phyloP scores from a whole-genome alignment of 64 coral and sea anemone genomes.

The Orbicella faveolata region DNA sequence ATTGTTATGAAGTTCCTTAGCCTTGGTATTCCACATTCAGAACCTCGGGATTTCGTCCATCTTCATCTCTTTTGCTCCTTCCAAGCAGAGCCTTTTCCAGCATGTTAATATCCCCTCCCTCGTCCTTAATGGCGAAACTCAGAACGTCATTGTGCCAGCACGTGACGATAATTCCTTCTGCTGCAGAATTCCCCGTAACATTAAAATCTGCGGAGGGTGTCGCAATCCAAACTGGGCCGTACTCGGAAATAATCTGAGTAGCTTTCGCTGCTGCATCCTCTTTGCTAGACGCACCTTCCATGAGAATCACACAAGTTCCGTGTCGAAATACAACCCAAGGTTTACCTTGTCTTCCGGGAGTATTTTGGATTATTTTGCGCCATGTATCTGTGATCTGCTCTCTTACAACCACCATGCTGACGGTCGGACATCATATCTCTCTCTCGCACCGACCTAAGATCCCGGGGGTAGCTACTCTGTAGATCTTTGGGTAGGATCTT shows the following conservation, averaged over 20 bases:
- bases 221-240: conserved; percentile 59
- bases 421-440: background rate
- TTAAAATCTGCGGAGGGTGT: conserved; percentile 61
- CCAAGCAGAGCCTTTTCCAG: conserved; percentile 56
- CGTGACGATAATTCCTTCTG: conserved; percentile 57
- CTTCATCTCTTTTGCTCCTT: conserved; percentile 54
- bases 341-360: conserved; percentile 34
- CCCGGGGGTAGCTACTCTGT: no score
- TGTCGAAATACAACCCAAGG: conserved; percentile 75
- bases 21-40: conserved; percentile 70
- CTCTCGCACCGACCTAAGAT: no score
- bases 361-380: conserved; percentile 36
- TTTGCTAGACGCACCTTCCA: conserved; percentile 25
- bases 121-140: conserved; percentile 44
- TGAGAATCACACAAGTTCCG: conserved; percentile 61
- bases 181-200: conserved; percentile 35
- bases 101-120: background rate
- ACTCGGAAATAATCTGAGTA: conserved; percentile 59
- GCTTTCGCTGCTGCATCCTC: conserved; percentile 60
- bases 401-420: conserved; percentile 11
- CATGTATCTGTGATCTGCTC: conserved; percentile 2
- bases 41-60: conserved; percentile 67
- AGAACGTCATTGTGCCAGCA: conserved; percentile 51
- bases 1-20: background rate
- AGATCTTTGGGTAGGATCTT: no score